phyloP scores from a whole-genome alignment of 2,888 invertebrate species.

The Tachina grossa region DNA sequence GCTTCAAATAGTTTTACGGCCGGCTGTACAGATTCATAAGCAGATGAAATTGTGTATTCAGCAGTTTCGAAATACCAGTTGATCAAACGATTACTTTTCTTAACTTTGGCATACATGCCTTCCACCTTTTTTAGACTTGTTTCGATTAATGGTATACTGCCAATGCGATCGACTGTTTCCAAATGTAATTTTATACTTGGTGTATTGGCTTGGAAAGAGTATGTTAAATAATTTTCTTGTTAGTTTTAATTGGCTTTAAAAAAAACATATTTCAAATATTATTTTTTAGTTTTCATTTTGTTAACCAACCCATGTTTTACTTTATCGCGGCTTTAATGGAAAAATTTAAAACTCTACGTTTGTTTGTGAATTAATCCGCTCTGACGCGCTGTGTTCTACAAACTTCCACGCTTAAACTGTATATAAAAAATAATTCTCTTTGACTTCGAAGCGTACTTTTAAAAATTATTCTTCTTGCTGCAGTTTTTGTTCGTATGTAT shows the following conservation, averaged over 20 bases:
- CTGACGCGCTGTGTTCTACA: constrained; percentile 34
- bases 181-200: constrained; percentile 83
- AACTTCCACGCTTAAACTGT: constrained; percentile 57
- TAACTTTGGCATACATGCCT: constrained; percentile 89
- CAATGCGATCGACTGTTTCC: constrained; percentile 89
- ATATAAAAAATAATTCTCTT: constrained; percentile 55
- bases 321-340: background rate
- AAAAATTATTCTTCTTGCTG: constrained; percentile 26
- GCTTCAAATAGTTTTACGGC: constrained; percentile 88
- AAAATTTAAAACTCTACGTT: background rate
- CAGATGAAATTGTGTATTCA: constrained; percentile 88
- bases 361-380: constrained; percentile 37
- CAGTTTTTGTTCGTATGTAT: background rate
- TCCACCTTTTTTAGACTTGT: constrained; percentile 89
- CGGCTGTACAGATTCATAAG: constrained; percentile 89
- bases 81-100: constrained; percentile 89
- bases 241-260: constrained; percentile 68
- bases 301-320: constrained; percentile 65
- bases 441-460: constrained; percentile 51
- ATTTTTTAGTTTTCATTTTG: background rate
- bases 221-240: constrained; percentile 1
- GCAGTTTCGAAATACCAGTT: constrained; percentile 90
- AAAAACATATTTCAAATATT: background rate
- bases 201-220: constrained; percentile 73
- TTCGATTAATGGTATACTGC: constrained; percentile 92